Percentiles rank a stretch among this genome's conserved stretches.
These are phyloP conservation scores for Oophaga sylvatica DNA, from an alignment of 2,797 vertebrate genomes.

Conservation along the genomic window DNA sequence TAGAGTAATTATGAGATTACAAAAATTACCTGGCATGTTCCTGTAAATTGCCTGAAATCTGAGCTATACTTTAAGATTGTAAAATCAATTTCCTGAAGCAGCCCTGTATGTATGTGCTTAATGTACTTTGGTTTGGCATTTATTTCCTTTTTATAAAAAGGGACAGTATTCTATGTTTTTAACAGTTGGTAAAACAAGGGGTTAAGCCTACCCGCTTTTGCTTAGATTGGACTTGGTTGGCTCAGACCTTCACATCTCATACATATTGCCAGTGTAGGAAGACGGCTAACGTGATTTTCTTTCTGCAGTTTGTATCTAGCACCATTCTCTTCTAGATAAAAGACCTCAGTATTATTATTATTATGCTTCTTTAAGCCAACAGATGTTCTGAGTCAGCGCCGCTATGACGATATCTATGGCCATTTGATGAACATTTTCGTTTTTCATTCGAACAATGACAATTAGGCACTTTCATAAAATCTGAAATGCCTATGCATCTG, in stretches of 20 bases:
- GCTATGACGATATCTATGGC: constrained; percentile 18
- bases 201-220: background rate
- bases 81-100: background rate
- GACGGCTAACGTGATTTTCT: background rate
- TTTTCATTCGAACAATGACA: constrained; percentile 33
- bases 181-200: background rate
- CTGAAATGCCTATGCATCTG: constrained; percentile 26
- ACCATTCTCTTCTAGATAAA: background rate
- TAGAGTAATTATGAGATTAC: background rate
- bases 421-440: constrained; percentile 28
- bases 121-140: background rate
- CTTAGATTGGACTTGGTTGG: background rate
- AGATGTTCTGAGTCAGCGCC: constrained; percentile 43
- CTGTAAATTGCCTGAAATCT: background rate
- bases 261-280: background rate
- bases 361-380: constrained; percentile 34
- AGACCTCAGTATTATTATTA: constrained; percentile 30
- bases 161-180: too few relatives aligned
- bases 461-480: constrained; percentile 38
- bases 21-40: background rate
- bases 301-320: background rate
- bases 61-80: background rate
- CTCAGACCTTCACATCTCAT: too few relatives aligned
- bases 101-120: background rate
- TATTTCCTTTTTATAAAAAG: background rate